Conservation (phyloP, 2,888 invertebrate genomes). For the Cataglyphis rosenhaueri region DNA sequence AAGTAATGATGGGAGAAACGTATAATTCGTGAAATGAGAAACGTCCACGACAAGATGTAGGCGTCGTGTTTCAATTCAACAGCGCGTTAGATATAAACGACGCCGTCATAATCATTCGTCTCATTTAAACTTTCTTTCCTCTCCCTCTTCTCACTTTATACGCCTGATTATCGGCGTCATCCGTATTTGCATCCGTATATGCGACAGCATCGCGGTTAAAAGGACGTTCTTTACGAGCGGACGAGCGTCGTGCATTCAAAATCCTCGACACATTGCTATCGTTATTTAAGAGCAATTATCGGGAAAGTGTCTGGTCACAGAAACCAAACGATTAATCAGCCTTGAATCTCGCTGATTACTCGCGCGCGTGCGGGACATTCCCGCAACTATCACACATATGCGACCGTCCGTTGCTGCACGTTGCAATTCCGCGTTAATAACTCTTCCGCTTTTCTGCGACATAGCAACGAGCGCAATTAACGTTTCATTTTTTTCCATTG, state of each 20-base stretch:
- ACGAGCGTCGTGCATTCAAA: background rate
- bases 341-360: slow-evolving; percentile 41
- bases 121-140: slow-evolving; percentile 11
- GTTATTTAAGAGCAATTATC: slow-evolving; percentile 45
- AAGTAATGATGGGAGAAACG: background rate
- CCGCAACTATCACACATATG: slow-evolving; percentile 4
- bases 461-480: slow-evolving; percentile 37
- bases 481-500: slow-evolving; percentile 37
- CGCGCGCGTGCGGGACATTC: slow-evolving; percentile 23
- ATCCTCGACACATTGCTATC: background rate
- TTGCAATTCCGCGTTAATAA: slow-evolving; percentile 44
- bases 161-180: background rate
- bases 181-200: background rate
- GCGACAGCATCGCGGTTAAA: background rate
- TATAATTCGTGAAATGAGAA: slow-evolving; percentile 11
- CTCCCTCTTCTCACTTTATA: background rate
- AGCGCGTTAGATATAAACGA: slow-evolving; percentile 14
- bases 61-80: slow-evolving; percentile 33
- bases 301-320: slow-evolving; percentile 36
- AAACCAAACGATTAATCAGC: slow-evolving; percentile 36
- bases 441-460: slow-evolving; percentile 26
- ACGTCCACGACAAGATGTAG: slow-evolving; percentile 21
- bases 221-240: background rate
- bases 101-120: slow-evolving; percentile 12
- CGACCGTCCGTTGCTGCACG: background rate